Base-by-base conservation (phyloP, 2,113 vertebrate species). In the Oenanthe melanoleuca region DNA sequence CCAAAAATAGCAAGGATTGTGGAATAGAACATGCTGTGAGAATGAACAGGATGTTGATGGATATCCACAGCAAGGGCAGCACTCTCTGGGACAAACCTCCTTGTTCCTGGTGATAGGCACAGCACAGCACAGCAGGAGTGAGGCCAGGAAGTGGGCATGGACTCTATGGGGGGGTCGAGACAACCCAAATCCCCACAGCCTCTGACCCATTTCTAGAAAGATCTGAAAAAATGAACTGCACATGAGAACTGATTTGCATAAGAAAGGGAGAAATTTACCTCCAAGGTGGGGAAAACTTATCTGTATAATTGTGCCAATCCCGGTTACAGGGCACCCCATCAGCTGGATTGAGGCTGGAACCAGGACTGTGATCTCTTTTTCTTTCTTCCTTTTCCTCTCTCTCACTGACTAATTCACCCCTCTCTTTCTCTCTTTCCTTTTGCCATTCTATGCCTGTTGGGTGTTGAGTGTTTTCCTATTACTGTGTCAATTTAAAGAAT, bases 261-360 rank as follows among this genome's bases (percentile, higher is more conserved):
- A 25, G 26, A 66, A 38, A 38, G 15, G 6, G 20, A 49, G 14
- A 65, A n/a, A 50, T 5, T 45, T 2, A n/a, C 45, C 13, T 45
- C 45, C 20, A 18, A 15, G 16, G 24, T 14, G 9, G 19, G 20
- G 11, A 53, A 53, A 53, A 89, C 5, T 25, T 52, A 17, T 2
- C 20, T 40, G 3, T 67, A 8, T 22, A 29, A 74, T 8, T 1
- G 3, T 9, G 33, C 1, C 28, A 55, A 12, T 29, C 24, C 0
- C 1, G 11, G 24, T 25, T 8, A 4, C 15, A 9, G n/a, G 38
- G 47, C 28, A 60, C 7, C 6, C 23, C 55, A 40, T 31, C 8
- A 55, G 17, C 21, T 61, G 31, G 25, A 26, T 57, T 24, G 31
- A 20, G 34, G 25, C 42, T 49, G 47, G 25, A 67, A 24, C 12